Conservation (phyloP, 1,140 invertebrate genomes). For the Papilio polyxenes region DNA sequence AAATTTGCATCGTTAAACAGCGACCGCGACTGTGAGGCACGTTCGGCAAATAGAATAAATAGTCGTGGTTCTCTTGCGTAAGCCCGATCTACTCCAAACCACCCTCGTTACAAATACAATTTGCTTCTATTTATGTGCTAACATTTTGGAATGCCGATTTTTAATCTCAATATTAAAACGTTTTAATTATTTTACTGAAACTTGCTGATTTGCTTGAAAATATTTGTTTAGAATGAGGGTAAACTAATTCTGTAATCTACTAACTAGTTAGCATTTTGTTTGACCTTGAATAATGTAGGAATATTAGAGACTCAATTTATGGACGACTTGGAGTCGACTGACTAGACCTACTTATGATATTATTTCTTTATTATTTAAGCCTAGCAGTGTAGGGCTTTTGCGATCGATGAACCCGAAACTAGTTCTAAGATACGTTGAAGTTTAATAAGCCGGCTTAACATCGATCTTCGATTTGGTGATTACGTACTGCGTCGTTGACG, state of each 20-base stretch:
- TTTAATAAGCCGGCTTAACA: constrained; percentile 77
- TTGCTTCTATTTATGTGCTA: constrained; percentile 63
- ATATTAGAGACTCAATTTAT: not conserved
- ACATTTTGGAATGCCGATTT: constrained; percentile 42
- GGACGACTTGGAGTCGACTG: not conserved
- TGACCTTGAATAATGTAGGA: not conserved
- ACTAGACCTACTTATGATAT: not conserved
- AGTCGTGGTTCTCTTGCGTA: constrained; percentile 58
- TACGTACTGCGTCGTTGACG: constrained; percentile 75
- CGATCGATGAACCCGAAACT: constrained; percentile 68
- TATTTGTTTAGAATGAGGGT: not conserved
- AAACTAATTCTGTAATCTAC: too few relatives aligned
- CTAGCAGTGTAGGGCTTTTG: constrained; percentile 45
- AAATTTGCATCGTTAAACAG: constrained; percentile 78
- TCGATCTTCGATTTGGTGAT: constrained; percentile 77
- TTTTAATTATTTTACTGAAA: not conserved
- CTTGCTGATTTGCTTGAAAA: not conserved
- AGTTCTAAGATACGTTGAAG: constrained; percentile 67
- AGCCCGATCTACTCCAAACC: constrained; percentile 47
- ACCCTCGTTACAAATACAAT: constrained; percentile 71
- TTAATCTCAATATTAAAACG: not conserved
- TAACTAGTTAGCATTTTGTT: not conserved
- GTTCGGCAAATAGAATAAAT: constrained; percentile 80
- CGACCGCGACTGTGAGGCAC: constrained; percentile 66
- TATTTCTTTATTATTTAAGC: constrained; percentile 8